Conservation (phyloP, 2,888 invertebrate genomes). For the Bembecia ichneumoniformis region DNA sequence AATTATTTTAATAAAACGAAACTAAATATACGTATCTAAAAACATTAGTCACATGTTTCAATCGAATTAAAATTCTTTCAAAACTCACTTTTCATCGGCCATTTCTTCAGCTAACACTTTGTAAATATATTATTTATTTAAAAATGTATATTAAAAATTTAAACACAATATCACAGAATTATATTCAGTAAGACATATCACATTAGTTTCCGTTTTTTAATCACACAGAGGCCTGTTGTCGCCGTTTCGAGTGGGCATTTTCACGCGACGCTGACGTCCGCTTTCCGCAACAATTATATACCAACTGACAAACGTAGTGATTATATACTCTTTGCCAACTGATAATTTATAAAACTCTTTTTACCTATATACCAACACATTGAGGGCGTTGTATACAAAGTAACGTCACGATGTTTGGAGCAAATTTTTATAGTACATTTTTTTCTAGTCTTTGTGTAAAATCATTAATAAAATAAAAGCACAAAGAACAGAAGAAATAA, state of each 20-base stretch:
- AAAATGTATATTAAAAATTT: not conserved
- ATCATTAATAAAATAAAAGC: too few relatives aligned
- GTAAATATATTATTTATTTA: not conserved
- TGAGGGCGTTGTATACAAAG: not conserved
- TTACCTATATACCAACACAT: not conserved
- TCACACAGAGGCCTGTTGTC: not conserved
- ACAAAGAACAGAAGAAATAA: too few relatives aligned
- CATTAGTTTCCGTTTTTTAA: not conserved
- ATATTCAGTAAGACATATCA: not conserved
- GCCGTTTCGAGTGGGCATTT: not conserved
- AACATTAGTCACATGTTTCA: too few relatives aligned
- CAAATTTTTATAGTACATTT: not conserved
- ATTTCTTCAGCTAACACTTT: not conserved
- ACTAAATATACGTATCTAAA: too few relatives aligned
- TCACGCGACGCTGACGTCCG: not conserved
- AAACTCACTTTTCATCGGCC: not conserved
- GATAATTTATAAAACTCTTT: not conserved
- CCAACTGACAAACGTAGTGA: not conserved
- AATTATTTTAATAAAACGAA: too few relatives aligned
- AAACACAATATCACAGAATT: not conserved
- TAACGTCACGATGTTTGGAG: not conserved
- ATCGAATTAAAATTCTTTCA: too few relatives aligned
- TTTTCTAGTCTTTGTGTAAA: too few relatives aligned
- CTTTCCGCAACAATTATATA: not conserved
- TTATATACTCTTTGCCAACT: too few relatives aligned